phyloP scores from a whole-genome alignment of 2,797 vertebrate species.

The Podarcis lilfordi region DNA sequence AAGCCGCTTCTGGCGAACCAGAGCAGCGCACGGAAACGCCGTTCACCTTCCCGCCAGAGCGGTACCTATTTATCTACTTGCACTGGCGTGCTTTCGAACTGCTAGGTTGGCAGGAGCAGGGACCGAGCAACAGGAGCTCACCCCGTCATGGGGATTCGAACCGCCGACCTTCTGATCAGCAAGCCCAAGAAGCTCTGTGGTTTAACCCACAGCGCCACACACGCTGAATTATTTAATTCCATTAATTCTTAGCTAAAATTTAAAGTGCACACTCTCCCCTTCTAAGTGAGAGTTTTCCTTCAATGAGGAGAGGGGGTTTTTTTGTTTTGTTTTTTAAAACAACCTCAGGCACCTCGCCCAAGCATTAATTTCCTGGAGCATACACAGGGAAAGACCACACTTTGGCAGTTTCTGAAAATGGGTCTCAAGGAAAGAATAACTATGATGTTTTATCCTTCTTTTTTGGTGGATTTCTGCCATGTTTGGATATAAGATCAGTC shows the following conservation, averaged over 20 bases:
- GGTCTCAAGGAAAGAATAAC: constrained; percentile 51
- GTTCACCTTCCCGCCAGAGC: no score
- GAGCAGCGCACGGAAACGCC: no score
- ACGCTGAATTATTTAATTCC: not conserved
- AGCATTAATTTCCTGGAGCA: constrained; percentile 39
- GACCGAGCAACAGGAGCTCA: no score
- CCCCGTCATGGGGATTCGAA: no score
- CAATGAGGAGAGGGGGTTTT: constrained; percentile 19
- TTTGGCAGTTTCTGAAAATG: constrained; percentile 32
- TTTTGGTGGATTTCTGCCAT: constrained; percentile 20
- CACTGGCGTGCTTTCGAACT: no score
- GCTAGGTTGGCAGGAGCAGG: no score
- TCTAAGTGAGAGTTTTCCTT: not conserved
- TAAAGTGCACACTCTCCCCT: not conserved
- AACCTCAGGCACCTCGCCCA: constrained; percentile 19
- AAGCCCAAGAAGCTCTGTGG: no score
- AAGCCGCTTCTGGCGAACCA: no score
- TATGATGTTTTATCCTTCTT: constrained; percentile 32
- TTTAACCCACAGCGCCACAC: no score
- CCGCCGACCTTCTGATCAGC: no score
- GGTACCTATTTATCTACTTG: no score
- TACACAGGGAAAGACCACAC: constrained; percentile 53
- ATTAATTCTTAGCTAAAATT: not conserved
- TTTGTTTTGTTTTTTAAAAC: constrained; percentile 39
- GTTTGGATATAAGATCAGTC: constrained; percentile 34